A percentile compares a stretch with the other conserved stretches of the same genome.
phyloP scores from a whole-genome alignment of 1,140 invertebrate species.

The Drosophila pectinifera region DNA sequence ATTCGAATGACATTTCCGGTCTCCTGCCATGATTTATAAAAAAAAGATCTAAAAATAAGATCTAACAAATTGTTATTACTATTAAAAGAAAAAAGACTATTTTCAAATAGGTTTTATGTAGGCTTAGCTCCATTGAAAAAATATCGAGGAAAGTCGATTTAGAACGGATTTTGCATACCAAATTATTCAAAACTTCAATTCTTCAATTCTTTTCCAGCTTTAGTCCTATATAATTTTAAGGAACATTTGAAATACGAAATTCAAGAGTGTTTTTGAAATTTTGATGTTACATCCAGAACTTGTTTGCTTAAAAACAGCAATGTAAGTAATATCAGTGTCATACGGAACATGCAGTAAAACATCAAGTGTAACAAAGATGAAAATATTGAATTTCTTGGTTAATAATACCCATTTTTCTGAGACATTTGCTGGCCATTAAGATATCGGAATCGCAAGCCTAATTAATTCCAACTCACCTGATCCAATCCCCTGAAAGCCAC shows the following conservation, averaged over 20 bases:
- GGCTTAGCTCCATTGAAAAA: too few relatives aligned
- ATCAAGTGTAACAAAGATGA: not conserved
- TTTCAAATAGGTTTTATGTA: not conserved
- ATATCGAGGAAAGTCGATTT: too few relatives aligned
- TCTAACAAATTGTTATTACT: too few relatives aligned
- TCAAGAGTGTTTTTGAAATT: not conserved
- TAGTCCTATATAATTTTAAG: not conserved
- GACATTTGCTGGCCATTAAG: not conserved
- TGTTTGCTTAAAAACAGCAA: not conserved
- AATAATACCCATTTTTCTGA: not conserved
- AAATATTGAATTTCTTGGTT: not conserved
- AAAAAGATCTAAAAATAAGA: too few relatives aligned
- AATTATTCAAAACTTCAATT: too few relatives aligned
- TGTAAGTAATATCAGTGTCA: not conserved
- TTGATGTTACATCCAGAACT: not conserved
- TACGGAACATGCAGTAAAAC: not conserved
- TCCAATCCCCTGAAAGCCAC: constrained; percentile 87
- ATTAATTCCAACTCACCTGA: constrained; percentile 79
- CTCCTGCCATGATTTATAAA: too few relatives aligned
- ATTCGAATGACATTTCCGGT: not conserved
- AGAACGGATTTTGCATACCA: too few relatives aligned
- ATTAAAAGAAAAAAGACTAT: not conserved
- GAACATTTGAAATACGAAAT: not conserved
- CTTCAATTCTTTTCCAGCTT: too few relatives aligned
- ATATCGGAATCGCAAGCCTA: not conserved